A percentile compares a stretch with the other conserved stretches of the same genome.
Conservation (phyloP, 2,797 vertebrate species). For the Adelosebastes latens region DNA sequence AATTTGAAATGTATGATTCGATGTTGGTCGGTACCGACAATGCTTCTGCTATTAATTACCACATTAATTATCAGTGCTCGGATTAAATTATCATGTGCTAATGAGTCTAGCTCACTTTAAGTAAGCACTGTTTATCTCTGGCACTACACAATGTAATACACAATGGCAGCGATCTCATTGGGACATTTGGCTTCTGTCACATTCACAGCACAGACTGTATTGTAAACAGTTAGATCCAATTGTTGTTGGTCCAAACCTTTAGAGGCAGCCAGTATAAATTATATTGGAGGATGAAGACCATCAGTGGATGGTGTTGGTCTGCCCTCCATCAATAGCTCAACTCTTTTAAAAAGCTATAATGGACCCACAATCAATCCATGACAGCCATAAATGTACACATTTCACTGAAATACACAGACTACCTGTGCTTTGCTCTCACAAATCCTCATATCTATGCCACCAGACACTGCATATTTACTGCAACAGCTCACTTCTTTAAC, state of each 20-base stretch:
- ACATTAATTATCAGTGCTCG: constrained; percentile 8
- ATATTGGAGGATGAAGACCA: constrained; percentile 19
- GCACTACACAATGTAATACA: constrained; percentile 1
- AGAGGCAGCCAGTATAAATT: background rate
- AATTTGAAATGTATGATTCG: background rate
- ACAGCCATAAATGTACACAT: background rate
- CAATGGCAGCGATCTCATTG: background rate
- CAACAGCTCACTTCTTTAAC: background rate
- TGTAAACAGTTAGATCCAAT: constrained; percentile 1
- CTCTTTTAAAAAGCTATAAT: constrained; percentile 16
- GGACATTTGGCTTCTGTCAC: constrained; percentile 11
- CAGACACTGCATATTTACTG: background rate
- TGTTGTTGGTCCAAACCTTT: background rate
- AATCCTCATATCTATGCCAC: background rate
- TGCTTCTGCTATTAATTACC: constrained; percentile 9
- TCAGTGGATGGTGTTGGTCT: background rate
- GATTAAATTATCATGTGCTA: constrained; percentile 9
- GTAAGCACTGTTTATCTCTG: background rate
- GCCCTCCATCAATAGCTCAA: constrained; percentile 21
- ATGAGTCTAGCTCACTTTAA: constrained; percentile 21
- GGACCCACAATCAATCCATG: background rate
- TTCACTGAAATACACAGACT: background rate
- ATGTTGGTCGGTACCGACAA: background rate
- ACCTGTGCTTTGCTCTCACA: background rate
- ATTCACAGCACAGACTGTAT: background rate